A percentile compares a stretch with the other conserved stretches of the same genome.
phyloP scores from a whole-genome alignment of 2,113 vertebrate genomes.

The Butorides virescens region DNA sequence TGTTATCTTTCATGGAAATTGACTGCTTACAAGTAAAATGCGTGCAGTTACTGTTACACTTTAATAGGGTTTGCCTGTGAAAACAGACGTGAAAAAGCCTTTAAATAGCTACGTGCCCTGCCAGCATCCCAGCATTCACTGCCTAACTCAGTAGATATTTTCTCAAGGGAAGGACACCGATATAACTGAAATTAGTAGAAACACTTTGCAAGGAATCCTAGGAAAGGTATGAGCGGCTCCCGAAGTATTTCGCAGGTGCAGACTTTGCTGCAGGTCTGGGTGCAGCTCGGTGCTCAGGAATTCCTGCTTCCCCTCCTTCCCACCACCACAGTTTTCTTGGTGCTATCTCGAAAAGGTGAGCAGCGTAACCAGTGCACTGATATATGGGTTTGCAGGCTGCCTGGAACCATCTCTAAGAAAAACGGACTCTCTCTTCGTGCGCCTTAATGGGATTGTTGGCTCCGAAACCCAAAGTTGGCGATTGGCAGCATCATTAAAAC shows the following conservation, averaged over 20 bases:
- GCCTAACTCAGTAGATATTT: background rate
- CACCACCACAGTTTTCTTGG: background rate
- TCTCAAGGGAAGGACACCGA: background rate
- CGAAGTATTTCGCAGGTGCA: background rate
- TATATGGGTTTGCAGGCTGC: background rate
- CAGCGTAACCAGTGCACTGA: background rate
- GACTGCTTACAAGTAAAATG: background rate
- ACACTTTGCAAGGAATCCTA: background rate
- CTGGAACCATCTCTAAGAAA: background rate
- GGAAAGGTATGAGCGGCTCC: background rate
- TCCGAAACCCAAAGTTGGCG: background rate
- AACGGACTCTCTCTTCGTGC: background rate
- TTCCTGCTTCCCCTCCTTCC: background rate
- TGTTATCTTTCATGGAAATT: background rate
- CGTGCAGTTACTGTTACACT: background rate
- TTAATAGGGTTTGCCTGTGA: background rate
- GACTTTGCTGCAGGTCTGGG: background rate
- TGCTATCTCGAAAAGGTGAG: background rate
- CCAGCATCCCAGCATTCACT: background rate
- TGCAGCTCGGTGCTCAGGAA: background rate
- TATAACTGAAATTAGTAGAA: background rate
- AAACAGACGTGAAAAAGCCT: constrained; percentile 2
- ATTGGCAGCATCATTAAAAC: background rate
- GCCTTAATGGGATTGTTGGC: background rate
- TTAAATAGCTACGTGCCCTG: background rate